Conservation (phyloP, 2,888 invertebrate genomes). For the Eueremaeus valkanovi region DNA sequence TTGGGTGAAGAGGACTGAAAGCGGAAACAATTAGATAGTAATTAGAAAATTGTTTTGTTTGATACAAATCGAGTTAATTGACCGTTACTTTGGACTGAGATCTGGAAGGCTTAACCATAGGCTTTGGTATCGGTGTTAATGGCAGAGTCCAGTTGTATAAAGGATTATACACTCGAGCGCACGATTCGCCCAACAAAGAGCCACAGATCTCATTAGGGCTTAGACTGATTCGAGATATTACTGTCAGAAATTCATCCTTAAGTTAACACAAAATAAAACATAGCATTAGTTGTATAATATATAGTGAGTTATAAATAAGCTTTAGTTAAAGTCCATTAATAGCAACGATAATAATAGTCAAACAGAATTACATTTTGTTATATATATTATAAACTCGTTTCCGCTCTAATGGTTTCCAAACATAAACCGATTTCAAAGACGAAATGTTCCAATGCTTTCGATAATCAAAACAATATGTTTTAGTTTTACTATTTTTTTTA, state of each 20-base stretch:
- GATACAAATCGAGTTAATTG: slow-evolving; percentile 14
- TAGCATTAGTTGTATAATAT: background rate
- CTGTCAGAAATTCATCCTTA: slow-evolving; percentile 46
- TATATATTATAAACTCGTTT: slow-evolving; percentile 9
- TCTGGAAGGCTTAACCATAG: slow-evolving; percentile 35
- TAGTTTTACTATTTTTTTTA: too few relatives aligned
- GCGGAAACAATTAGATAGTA: background rate
- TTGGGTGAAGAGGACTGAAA: slow-evolving; percentile 8
- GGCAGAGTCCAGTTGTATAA: slow-evolving; percentile 47
- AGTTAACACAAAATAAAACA: slow-evolving; percentile 21
- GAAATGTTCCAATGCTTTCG: slow-evolving; percentile 6
- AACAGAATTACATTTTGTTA: background rate
- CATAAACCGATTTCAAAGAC: slow-evolving; percentile 5
- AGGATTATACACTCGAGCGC: slow-evolving; percentile 44
- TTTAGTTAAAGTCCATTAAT: background rate
- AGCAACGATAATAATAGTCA: background rate
- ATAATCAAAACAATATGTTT: slow-evolving; percentile 13
- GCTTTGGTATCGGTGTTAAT: slow-evolving; percentile 45
- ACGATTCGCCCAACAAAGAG: slow-evolving; percentile 43
- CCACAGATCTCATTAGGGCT: slow-evolving; percentile 46
- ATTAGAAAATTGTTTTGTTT: slow-evolving; percentile 10
- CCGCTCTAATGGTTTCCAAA: slow-evolving; percentile 6
- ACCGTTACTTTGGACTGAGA: slow-evolving; percentile 39
- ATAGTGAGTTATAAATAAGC: background rate
- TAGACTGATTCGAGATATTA: slow-evolving; percentile 43